Conservation (phyloP, 1,140 invertebrate genomes). For the Eurosta solidaginis region DNA sequence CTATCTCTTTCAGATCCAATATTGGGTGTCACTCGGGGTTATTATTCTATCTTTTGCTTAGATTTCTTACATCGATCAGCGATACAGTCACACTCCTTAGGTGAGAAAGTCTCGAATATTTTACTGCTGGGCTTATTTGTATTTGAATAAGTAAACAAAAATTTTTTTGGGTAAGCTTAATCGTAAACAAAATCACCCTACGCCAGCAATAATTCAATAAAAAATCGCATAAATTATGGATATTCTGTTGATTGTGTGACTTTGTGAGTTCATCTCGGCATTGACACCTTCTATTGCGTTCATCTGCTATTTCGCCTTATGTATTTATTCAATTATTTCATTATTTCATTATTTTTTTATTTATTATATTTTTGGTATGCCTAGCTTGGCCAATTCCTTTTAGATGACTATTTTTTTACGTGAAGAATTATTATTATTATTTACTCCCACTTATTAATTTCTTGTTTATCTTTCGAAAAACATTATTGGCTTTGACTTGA, state of each 20-base stretch:
- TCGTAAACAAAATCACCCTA: neutral
- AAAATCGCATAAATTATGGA: slow-evolving; percentile 1
- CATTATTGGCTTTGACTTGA: neutral
- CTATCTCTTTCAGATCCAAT: too few species aligned
- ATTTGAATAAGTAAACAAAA: neutral
- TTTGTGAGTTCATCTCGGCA: neutral
- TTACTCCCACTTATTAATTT: neutral
- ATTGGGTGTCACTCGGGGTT: too few species aligned
- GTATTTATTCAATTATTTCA: neutral
- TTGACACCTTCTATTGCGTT: too few species aligned
- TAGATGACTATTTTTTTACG: neutral
- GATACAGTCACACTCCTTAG: too few species aligned
- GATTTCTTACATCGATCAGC: too few species aligned
- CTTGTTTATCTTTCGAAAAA: neutral
- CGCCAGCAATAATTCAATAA: neutral
- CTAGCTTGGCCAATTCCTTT: neutral
- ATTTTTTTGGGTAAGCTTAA: too few species aligned
- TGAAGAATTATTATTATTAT: neutral
- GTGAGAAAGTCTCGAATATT: too few species aligned
- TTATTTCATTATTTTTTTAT: neutral
- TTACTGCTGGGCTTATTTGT: too few species aligned
- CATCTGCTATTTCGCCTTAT: too few species aligned
- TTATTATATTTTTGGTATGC: too few species aligned
- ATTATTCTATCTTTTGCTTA: too few species aligned
- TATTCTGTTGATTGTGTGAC: neutral